phyloP scores from a whole-genome alignment of 2,888 invertebrate genomes.

The Anthoptus insignis region DNA sequence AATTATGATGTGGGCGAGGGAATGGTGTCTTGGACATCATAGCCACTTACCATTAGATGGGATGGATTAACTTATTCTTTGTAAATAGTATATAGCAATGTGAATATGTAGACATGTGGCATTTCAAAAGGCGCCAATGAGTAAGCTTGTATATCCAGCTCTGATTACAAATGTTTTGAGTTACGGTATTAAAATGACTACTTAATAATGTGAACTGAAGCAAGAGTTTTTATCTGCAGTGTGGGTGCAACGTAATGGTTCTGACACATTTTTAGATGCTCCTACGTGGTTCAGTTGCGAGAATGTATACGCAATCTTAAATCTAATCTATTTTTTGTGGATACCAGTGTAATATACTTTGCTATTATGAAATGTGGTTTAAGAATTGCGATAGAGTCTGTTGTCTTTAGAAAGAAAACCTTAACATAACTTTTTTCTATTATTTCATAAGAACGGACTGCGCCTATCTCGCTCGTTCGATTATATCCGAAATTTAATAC shows the following conservation, averaged over 20 bases:
- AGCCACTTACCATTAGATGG: too few species aligned
- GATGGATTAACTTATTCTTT: too few species aligned
- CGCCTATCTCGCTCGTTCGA: too few species aligned
- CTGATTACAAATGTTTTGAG: neutral
- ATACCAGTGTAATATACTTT: neutral
- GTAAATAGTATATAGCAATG: too few species aligned
- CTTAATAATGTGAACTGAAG: conserved; percentile 9
- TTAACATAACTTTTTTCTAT: too few species aligned
- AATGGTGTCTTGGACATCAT: too few species aligned
- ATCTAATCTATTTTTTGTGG: conserved; percentile 13
- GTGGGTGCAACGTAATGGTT: conserved; percentile 18
- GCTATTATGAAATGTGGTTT: neutral
- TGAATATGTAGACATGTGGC: neutral
- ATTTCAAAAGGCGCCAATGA: neutral
- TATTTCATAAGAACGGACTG: too few species aligned
- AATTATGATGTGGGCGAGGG: too few species aligned
- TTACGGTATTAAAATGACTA: neutral
- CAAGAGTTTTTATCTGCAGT: conserved; percentile 2
- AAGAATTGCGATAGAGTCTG: neutral
- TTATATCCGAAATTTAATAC: too few species aligned
- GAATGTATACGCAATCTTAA: conserved; percentile 2
- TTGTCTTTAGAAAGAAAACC: too few species aligned
- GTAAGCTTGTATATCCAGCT: neutral
- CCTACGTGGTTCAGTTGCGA: neutral
- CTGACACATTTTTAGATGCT: conserved; percentile 17